Conservation (phyloP, 2,797 vertebrate species). For the Leuciscus waleckii region DNA sequence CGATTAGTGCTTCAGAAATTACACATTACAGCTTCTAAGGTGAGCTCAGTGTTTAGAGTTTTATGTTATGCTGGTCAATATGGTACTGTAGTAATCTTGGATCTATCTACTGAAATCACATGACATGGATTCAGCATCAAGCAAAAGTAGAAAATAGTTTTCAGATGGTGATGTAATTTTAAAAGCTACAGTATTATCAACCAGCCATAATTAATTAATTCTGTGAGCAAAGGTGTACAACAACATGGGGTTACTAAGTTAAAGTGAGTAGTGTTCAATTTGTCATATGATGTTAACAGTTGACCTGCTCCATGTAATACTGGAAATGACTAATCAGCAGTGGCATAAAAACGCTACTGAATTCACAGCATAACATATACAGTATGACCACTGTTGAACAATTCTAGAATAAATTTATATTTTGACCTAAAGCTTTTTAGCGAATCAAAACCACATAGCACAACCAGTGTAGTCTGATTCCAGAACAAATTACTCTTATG, state of each 20-base stretch:
- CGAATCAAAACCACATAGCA: not conserved
- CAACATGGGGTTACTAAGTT: not conserved
- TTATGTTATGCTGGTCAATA: not conserved
- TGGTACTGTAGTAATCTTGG: not conserved
- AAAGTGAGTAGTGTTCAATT: not conserved
- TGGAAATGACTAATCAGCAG: not conserved
- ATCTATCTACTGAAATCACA: not conserved
- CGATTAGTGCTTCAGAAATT: not conserved
- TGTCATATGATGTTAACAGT: not conserved
- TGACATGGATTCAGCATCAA: not conserved
- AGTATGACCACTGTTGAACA: not conserved
- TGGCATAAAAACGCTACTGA: not conserved
- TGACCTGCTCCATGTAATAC: not conserved
- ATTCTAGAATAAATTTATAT: not conserved
- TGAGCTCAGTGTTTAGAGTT: not conserved
- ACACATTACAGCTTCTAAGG: not conserved
- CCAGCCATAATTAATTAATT: not conserved
- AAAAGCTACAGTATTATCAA: not conserved
- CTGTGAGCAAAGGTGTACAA: not conserved
- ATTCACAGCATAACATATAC: not conserved
- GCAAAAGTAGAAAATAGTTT: not conserved
- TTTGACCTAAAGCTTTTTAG: not conserved
- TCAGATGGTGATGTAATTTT: not conserved
- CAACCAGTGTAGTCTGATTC: not conserved
- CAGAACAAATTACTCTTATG: not conserved